A percentile compares a stretch with the other conserved stretches of the same genome.
Conservation (phyloP, 1,140 invertebrate species). For the Wasmannia auropunctata region DNA sequence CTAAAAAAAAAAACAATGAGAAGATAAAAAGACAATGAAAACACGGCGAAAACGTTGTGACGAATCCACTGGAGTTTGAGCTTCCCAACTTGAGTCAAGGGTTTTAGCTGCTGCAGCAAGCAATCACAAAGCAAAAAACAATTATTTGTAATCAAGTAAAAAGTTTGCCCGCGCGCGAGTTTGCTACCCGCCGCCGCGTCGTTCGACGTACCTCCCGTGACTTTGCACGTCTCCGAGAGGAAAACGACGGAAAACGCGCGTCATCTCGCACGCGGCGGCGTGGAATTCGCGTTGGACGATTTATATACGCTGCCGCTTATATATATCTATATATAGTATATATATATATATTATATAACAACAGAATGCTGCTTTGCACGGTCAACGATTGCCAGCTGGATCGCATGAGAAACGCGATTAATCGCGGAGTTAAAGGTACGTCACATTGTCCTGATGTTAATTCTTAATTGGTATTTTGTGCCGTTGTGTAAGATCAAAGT, state of each 20-base stretch:
- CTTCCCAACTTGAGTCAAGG: conserved; percentile 85
- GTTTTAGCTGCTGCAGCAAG: conserved; percentile 81
- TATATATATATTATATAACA: conserved; percentile 57
- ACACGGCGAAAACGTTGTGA: conserved; percentile 61
- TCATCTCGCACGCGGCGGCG: neutral
- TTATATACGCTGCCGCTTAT: conserved; percentile 72
- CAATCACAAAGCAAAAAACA: conserved; percentile 69
- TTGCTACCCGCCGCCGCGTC: conserved; percentile 9
- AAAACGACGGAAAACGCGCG: neutral
- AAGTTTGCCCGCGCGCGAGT: conserved; percentile 49
- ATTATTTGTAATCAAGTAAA: conserved; percentile 66
- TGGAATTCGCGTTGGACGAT: conserved; percentile 48
- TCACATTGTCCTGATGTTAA: conserved; percentile 16
- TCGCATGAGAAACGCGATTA: conserved; percentile 46
- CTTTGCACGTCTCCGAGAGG: neutral
- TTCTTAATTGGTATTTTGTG: neutral
- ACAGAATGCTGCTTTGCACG: conserved; percentile 77
- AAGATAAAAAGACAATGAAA: conserved; percentile 49
- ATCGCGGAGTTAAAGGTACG: neutral
- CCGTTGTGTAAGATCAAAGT: neutral
- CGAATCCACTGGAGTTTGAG: conserved; percentile 79
- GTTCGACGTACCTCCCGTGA: conserved; percentile 3
- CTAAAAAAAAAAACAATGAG: conserved; percentile 30
- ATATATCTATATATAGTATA: conserved; percentile 1
- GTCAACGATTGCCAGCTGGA: conserved; percentile 53